Conservation (phyloP, 2,797 vertebrate species). For the Rhinophrynus dorsalis region DNA sequence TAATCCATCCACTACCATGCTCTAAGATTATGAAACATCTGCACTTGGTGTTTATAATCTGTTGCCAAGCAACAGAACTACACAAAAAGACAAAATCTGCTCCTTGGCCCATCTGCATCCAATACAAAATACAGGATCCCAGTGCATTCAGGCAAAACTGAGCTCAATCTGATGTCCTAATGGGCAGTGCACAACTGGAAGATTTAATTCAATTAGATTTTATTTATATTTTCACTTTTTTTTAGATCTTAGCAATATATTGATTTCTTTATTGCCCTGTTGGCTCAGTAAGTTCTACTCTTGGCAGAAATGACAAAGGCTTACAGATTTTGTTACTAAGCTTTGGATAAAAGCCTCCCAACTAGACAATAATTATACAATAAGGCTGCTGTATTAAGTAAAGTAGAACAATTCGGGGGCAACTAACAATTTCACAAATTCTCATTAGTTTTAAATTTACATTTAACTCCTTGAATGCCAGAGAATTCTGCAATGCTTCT, state of each 20-base stretch:
- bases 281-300: neutral
- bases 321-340: neutral
- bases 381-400: too few relatives aligned
- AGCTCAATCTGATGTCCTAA: neutral
- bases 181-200: neutral
- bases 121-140: neutral
- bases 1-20: too few relatives aligned
- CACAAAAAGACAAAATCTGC: neutral
- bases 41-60: neutral
- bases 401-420: too few relatives aligned
- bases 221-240: neutral
- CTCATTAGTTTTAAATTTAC: too few relatives aligned
- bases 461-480: too few relatives aligned
- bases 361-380: too few relatives aligned
- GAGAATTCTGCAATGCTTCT: too few relatives aligned
- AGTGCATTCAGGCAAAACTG: too few relatives aligned
- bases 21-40: too few relatives aligned
- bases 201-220: slow-evolving; percentile 13
- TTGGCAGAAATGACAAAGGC: neutral
- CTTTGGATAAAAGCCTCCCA: too few relatives aligned
- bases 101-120: neutral
- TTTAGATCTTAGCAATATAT: neutral
- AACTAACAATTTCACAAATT: too few relatives aligned
- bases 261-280: slow-evolving; percentile 10
- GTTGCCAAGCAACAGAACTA: neutral